Conservation (phyloP, 92 coral and sea anemone species). For the Porites lobata region DNA sequence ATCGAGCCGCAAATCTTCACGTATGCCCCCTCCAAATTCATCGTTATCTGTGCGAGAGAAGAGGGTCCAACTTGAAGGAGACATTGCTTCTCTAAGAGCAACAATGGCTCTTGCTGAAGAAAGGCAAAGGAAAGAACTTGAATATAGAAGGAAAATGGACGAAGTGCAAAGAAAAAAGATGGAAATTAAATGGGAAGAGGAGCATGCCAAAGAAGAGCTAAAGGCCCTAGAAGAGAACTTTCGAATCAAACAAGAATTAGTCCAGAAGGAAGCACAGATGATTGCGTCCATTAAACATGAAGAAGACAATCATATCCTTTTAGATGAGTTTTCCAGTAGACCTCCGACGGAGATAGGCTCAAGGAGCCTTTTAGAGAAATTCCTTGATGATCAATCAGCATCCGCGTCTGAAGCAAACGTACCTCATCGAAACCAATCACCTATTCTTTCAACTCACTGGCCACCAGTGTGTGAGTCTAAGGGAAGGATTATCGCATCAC, state of each 20-base stretch:
- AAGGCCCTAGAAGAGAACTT: constrained; percentile 34
- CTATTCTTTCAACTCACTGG: not conserved
- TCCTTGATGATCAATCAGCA: constrained; percentile 25
- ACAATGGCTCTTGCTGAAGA: constrained; percentile 45
- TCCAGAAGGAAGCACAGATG: constrained; percentile 20
- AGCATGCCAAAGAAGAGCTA: constrained; percentile 44
- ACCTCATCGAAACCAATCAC: not conserved
- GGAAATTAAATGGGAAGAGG: constrained; percentile 49
- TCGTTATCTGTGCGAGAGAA: constrained; percentile 29
- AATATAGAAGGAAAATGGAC: constrained; percentile 34
- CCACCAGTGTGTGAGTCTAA: constrained; percentile 16
- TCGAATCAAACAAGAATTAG: constrained; percentile 30
- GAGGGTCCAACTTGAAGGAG: constrained; percentile 55
- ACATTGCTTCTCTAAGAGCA: constrained; percentile 50
- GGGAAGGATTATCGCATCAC: constrained; percentile 13
- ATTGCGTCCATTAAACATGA: constrained; percentile 23
- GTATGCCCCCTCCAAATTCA: not conserved
- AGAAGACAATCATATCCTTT: not conserved
- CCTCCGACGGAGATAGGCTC: constrained; percentile 20
- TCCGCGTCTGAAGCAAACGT: not conserved
- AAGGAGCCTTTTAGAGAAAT: constrained; percentile 21
- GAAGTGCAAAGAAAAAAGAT: constrained; percentile 42
- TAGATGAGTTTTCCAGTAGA: not conserved
- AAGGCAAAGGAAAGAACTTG: constrained; percentile 34
- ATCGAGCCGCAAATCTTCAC: not conserved